A percentile compares a stretch with the other conserved stretches of the same genome.
Evolutionary conservation across 2,797 vertebrate genomes (phyloP).

Genomic region (Lemur catta): DNA sequence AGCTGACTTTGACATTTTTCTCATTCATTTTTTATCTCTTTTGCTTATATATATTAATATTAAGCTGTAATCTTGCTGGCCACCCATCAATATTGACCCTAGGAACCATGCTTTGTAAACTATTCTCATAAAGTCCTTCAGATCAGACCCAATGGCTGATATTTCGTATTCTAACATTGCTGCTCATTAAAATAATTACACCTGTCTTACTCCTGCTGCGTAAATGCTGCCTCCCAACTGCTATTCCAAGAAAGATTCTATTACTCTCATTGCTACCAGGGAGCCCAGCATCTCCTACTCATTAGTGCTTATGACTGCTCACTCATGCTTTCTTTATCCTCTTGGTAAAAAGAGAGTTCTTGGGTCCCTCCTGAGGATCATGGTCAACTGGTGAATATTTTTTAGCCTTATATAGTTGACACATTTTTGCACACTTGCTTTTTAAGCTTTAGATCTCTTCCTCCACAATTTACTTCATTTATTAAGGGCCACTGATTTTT

Average conservation of each 20-base stretch:
- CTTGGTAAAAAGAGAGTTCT: neutral
- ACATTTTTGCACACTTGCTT: neutral
- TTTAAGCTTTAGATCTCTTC: neutral
- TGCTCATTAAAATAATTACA: neutral
- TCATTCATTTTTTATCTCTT: neutral
- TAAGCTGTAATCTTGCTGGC: neutral
- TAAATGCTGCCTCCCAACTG: neutral
- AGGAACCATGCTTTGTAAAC: neutral
- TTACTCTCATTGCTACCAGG: neutral
- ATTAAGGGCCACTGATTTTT: neutral
- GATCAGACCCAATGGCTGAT: neutral
- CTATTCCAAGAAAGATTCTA: neutral
- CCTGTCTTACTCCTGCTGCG: neutral
- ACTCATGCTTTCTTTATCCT: neutral
- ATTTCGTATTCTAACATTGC: neutral
- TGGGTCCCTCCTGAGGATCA: neutral
- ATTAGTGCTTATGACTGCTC: neutral
- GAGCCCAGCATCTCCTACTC: neutral
- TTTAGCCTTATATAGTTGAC: neutral
- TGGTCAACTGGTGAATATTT: neutral
- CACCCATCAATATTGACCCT: neutral
- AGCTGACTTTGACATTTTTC: neutral
- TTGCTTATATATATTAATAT: neutral
- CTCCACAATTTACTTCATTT: neutral
- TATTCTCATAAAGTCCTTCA: neutral